phyloP scores from a whole-genome alignment of 2,113 vertebrate genomes.

The Embiotoca jacksoni region DNA sequence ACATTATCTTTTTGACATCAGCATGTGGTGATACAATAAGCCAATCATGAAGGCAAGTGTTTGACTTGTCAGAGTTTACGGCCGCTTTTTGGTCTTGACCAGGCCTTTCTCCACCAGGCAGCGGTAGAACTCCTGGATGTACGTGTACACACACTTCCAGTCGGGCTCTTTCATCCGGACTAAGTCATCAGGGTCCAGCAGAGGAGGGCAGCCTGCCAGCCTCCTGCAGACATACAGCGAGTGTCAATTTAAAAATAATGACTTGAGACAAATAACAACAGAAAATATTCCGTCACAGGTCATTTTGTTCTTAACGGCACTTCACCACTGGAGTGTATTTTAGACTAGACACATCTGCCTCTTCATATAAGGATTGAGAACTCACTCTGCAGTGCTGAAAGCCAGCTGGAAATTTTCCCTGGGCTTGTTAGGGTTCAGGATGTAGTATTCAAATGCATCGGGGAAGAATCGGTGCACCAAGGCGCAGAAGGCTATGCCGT shows the following conservation, averaged over 20 bases:
- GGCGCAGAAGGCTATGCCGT: conserved; percentile 98
- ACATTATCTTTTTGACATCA: background rate
- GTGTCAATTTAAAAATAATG: conserved; percentile 11
- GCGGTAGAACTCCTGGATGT: conserved; percentile 99
- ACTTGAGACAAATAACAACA: conserved; percentile 26
- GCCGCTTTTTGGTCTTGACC: conserved; percentile 97
- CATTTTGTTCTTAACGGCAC: too few relatives aligned
- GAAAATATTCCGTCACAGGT: background rate
- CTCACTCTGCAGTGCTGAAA: conserved; percentile 95
- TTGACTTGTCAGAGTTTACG: conserved; percentile 64
- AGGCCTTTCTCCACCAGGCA: conserved; percentile 98
- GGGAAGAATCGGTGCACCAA: conserved; percentile 98
- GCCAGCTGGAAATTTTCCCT: conserved; percentile 96
- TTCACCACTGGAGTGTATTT: background rate
- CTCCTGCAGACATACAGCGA: conserved; percentile 84
- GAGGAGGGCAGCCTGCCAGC: conserved; percentile 93
- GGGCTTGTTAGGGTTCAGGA: conserved; percentile 91
- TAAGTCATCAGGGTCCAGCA: conserved; percentile 97
- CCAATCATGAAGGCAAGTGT: background rate
- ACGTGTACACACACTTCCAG: conserved; percentile 99
- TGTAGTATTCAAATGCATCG: conserved; percentile 94
- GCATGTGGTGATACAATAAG: background rate
- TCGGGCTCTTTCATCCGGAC: conserved; percentile 96
- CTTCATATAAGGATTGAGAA: conserved; percentile 60
- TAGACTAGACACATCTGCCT: conserved; percentile 8